These are phyloP conservation scores for Amphipyra berbera DNA, from an alignment of 2,888 invertebrate species.

Conservation along the genomic window DNA sequence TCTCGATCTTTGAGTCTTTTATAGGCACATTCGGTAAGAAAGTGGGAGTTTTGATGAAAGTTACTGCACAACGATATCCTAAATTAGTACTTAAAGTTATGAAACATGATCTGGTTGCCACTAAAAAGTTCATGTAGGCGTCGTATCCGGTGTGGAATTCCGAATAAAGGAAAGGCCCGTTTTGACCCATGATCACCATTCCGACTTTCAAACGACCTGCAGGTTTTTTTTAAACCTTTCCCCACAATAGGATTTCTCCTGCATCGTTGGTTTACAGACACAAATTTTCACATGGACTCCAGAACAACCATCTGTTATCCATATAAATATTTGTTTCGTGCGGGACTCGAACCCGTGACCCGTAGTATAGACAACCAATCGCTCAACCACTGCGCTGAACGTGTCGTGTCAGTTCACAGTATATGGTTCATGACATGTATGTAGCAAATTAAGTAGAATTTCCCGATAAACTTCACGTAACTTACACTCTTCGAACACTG, in stretches of 20 bases:
- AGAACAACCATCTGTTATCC: too few relatives aligned
- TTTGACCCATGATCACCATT: neutral
- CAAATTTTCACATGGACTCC: too few relatives aligned
- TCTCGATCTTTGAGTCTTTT: slow-evolving; percentile 52
- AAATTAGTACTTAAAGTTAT: slow-evolving; percentile 56
- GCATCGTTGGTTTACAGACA: too few relatives aligned
- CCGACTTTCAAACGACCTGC: too few relatives aligned
- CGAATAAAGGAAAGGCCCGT: slow-evolving; percentile 29
- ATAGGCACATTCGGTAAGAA: slow-evolving; percentile 41
- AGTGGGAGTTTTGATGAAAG: slow-evolving; percentile 60
- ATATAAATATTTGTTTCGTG: too few relatives aligned
- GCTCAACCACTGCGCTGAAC: too few relatives aligned
- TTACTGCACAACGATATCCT: slow-evolving; percentile 45
- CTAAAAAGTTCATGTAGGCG: slow-evolving; percentile 46
- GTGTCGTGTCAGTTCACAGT: too few relatives aligned
- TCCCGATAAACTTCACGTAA: slow-evolving; percentile 26
- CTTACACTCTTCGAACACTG: slow-evolving; percentile 19
- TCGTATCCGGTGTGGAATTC: slow-evolving; percentile 46
- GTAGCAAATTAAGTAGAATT: slow-evolving; percentile 9
- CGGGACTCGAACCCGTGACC: too few relatives aligned
- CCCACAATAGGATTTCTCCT: too few relatives aligned
- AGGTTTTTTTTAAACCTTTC: too few relatives aligned
- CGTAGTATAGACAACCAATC: too few relatives aligned
- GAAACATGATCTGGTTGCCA: slow-evolving; percentile 46
- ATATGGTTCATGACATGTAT: too few relatives aligned